phyloP scores from a whole-genome alignment of 2,888 invertebrate species.

The Graphium colonna region DNA sequence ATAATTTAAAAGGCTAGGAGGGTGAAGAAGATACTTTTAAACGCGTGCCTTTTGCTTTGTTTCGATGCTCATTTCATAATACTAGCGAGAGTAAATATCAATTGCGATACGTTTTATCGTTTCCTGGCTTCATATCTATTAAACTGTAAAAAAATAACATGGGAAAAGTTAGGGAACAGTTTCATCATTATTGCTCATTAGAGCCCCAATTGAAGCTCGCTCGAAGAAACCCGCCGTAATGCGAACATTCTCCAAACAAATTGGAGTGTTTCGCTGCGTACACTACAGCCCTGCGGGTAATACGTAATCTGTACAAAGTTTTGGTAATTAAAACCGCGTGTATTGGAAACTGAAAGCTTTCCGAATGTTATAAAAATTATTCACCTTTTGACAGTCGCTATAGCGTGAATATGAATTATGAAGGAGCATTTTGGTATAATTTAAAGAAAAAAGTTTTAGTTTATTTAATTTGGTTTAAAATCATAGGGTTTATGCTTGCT shows the following conservation, averaged over 20 bases:
- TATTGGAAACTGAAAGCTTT: conserved; percentile 7
- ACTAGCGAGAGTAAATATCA: neutral
- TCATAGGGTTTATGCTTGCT: too few relatives aligned
- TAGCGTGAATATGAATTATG: too few relatives aligned
- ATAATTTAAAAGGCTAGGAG: too few relatives aligned
- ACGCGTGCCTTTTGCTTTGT: too few relatives aligned
- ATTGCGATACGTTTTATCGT: conserved; percentile 2
- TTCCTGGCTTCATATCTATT: conserved; percentile 17
- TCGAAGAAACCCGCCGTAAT: conserved; percentile 50
- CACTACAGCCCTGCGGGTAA: conserved; percentile 15
- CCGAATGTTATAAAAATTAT: neutral
- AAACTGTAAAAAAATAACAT: conserved; percentile 22
- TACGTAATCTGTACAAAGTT: conserved; percentile 17
- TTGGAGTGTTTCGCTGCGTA: conserved; percentile 43
- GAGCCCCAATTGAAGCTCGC: conserved; percentile 66
- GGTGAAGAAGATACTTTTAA: too few relatives aligned
- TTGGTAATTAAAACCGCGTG: conserved; percentile 9
- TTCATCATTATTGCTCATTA: conserved; percentile 73
- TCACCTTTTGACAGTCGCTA: too few relatives aligned
- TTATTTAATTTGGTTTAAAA: too few relatives aligned
- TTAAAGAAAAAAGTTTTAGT: neutral
- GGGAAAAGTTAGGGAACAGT: conserved; percentile 37
- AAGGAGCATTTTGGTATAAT: too few relatives aligned
- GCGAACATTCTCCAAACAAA: conserved; percentile 54
- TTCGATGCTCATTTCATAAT: too few relatives aligned